Percentiles rank a stretch among this genome's conserved stretches.
Conservation (phyloP, 2,797 vertebrate species). For the Sylvilagus floridanus region DNA sequence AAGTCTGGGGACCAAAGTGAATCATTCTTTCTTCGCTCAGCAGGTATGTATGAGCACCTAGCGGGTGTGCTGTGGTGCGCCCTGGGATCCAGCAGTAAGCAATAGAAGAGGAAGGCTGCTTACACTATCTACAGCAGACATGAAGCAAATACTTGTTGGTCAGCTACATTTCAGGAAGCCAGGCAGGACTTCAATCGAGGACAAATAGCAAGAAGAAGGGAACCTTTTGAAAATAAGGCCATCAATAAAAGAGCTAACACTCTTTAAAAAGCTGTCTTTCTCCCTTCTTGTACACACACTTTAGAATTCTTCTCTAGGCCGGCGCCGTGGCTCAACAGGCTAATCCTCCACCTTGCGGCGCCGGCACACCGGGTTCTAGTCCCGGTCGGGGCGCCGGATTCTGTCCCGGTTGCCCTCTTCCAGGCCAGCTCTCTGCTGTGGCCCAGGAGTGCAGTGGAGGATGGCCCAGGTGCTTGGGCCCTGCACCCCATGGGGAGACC, state of each 20-base stretch:
- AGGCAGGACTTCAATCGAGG: conserved; percentile 13
- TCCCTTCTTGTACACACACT: no score
- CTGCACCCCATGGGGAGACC: no score
- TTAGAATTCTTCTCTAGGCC: no score
- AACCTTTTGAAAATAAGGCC: conserved; percentile 41
- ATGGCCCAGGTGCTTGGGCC: no score
- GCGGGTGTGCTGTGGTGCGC: background rate
- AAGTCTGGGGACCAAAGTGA: background rate
- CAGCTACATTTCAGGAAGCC: conserved; percentile 41
- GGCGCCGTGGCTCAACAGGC: no score
- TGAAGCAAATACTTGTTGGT: conserved; percentile 18
- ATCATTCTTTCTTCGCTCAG: background rate
- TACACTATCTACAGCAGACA: background rate
- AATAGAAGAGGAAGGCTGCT: background rate
- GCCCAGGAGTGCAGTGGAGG: no score
- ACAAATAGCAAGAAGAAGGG: conserved; percentile 46
- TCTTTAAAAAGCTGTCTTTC: no score
- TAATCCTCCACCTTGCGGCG: no score
- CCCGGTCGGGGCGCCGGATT: no score
- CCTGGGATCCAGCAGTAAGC: background rate
- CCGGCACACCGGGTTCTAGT: no score
- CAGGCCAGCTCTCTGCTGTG: no score
- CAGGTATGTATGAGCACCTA: background rate
- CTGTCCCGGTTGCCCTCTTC: no score
- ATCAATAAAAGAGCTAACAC: conserved; percentile 5